phyloP scores from a whole-genome alignment of 1,140 invertebrate genomes.

The Reticulitermes speratus region DNA sequence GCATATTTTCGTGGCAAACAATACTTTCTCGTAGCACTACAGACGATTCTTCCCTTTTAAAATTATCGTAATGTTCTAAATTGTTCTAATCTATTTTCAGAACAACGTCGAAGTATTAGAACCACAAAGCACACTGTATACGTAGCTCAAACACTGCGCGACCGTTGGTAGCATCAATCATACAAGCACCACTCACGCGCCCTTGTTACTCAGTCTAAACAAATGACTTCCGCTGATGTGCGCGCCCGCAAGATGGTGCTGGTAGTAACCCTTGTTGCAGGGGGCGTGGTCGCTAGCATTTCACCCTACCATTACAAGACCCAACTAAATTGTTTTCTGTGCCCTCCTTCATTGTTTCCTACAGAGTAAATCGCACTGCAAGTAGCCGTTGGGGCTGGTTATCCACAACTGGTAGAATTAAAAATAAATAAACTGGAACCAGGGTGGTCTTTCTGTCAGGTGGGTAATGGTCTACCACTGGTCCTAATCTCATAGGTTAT shows the following conservation, averaged over 20 bases:
- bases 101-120: too few relatives aligned
- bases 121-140: too few relatives aligned
- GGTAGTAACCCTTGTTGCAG: too few relatives aligned
- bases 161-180: not conserved
- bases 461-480: not conserved
- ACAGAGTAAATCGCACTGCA: not conserved
- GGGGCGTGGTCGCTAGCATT: not conserved
- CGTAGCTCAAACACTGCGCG: not conserved
- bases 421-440: slow-evolving; percentile 7
- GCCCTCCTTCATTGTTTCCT: not conserved
- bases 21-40: too few relatives aligned
- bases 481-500: too few relatives aligned
- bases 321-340: not conserved
- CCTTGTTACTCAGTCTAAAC: not conserved
- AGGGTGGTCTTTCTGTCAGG: not conserved
- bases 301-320: not conserved
- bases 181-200: not conserved
- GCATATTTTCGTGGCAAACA: too few relatives aligned
- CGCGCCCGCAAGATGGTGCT: not conserved
- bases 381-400: not conserved
- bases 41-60: too few relatives aligned
- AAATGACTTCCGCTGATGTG: not conserved
- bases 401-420: not conserved
- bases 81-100: too few relatives aligned
- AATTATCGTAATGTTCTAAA: too few relatives aligned